Base-by-base conservation (phyloP, 1,140 invertebrate genomes). In the Aplysia californica region DNA sequence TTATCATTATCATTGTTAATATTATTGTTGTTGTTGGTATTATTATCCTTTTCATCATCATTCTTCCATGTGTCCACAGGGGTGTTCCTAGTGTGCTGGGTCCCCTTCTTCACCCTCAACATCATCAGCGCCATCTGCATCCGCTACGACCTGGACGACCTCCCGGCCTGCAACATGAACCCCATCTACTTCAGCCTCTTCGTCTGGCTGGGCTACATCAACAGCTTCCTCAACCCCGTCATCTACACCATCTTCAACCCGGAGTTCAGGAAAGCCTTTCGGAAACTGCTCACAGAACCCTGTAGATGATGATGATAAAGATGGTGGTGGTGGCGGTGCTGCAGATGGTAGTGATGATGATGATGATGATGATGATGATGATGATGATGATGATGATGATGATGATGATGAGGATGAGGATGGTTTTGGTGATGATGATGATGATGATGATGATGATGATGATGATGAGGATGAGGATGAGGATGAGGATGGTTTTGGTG, bases 231-330 rank as follows among this genome's bases (percentile, higher is more conserved):
- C 75, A 99, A 99, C 91, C 97, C 97, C 2, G 95, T 99, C 78
- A 99, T 99, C 89, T 99, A 99, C 90, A 99, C 98, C 55, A 98
- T 99, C 86, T 99, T 99, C 92, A 99, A 99, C 91, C 95, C 96
- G 3, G 98, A 99, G 90, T 99, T 99, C 91, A 92, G 98, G 75
- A 98, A 99, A 92, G 98, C 98, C 41, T 99, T 99, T 91, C 96
- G 97, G 86, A 98, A 97, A 90, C 93, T 99, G 76, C 94, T 98
- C 64, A 85, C 78, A 0, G 84, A 87, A 59, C 81, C 81, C 1
- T 85, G 87, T 65, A 82, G 33, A 56, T 55, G 38, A 79, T 70
- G 33, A 31, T 23, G 50, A 29, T 15, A 50, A 38, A 6, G 56
- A 56, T 10, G 56, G n/a, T 36, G 31, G n/a, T 10, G 56, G 18